Evolutionary conservation across 1,140 invertebrate genomes (phyloP).

Genomic region (Sinonovacula constricta): DNA sequence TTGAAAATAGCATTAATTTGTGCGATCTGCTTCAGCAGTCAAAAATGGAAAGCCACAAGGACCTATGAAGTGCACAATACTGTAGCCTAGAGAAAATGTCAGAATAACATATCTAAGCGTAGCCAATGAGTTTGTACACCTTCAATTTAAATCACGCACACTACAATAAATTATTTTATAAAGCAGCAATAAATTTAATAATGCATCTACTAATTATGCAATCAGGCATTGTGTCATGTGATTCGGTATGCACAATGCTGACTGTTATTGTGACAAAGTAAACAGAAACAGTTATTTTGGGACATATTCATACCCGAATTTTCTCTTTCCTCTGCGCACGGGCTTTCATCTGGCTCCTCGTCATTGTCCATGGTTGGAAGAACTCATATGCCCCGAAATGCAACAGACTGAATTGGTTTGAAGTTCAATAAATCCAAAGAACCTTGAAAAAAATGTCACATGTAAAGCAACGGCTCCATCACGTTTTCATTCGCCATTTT

Average conservation of each 20-base stretch:
- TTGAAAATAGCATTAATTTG: too few relatives aligned
- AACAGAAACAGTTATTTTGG: neutral
- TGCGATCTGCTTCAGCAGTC: too few relatives aligned
- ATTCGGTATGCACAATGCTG: too few relatives aligned
- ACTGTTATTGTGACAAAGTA: neutral
- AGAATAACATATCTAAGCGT: too few relatives aligned
- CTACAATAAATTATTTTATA: too few relatives aligned
- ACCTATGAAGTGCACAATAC: too few relatives aligned
- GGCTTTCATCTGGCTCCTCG: neutral
- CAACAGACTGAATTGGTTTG: neutral
- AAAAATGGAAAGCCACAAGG: too few relatives aligned
- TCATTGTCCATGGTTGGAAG: conserved; percentile 15
- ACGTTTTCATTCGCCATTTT: conserved; percentile 33
- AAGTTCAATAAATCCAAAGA: neutral
- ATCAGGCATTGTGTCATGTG: neutral
- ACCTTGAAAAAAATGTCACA: conserved; percentile 24
- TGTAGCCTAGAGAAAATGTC: too few relatives aligned
- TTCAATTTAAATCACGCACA: too few relatives aligned
- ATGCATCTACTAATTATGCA: too few relatives aligned
- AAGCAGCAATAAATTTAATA: too few relatives aligned
- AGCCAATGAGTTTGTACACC: too few relatives aligned
- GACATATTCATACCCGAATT: neutral
- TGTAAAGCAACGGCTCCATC: conserved; percentile 41
- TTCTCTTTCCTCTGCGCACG: conserved; percentile 31
- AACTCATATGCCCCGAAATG: conserved; percentile 1